These are phyloP conservation scores for Apogon hyalosoma DNA, from an alignment of 2,797 vertebrate species.

Conservation along the genomic window DNA sequence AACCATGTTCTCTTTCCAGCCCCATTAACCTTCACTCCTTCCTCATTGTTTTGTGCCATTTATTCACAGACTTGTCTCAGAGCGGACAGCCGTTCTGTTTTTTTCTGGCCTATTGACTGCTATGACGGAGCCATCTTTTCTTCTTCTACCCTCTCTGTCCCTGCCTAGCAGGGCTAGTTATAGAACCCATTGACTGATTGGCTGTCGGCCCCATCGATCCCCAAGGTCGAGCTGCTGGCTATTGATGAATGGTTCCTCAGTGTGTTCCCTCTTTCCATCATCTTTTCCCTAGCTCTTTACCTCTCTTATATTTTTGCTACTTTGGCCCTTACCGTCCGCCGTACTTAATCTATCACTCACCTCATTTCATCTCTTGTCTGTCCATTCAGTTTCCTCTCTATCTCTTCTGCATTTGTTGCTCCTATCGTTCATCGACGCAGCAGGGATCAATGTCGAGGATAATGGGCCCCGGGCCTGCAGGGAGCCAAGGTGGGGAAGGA, in stretches of 20 bases:
- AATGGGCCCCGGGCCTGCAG: conserved; percentile 41
- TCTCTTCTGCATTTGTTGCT: conserved; percentile 23
- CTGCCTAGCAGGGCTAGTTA: conserved; percentile 55
- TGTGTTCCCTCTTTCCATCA: conserved; percentile 39
- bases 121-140: conserved; percentile 36
- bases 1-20: conserved; percentile 11
- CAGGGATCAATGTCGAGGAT: conserved; percentile 67
- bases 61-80: conserved; percentile 31
- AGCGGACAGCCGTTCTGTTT: conserved; percentile 55
- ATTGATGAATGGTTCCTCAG: conserved; percentile 70
- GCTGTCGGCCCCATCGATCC: conserved; percentile 74
- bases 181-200: conserved; percentile 77
- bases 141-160: conserved; percentile 30
- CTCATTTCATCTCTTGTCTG: conserved; percentile 40
- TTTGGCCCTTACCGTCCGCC: conserved; percentile 13
- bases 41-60: conserved; percentile 32
- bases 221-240: conserved; percentile 61
- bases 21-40: conserved; percentile 10
- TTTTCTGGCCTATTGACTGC: conserved; percentile 68
- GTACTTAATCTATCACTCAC: conserved; percentile 56
- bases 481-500: conserved; percentile 17
- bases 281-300: conserved; percentile 22
- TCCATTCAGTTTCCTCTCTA: conserved; percentile 26
- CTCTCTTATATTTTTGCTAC: conserved; percentile 24
- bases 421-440: conserved; percentile 62